phyloP scores from a whole-genome alignment of 2,888 invertebrate species.

The Stratiomys singularior region DNA sequence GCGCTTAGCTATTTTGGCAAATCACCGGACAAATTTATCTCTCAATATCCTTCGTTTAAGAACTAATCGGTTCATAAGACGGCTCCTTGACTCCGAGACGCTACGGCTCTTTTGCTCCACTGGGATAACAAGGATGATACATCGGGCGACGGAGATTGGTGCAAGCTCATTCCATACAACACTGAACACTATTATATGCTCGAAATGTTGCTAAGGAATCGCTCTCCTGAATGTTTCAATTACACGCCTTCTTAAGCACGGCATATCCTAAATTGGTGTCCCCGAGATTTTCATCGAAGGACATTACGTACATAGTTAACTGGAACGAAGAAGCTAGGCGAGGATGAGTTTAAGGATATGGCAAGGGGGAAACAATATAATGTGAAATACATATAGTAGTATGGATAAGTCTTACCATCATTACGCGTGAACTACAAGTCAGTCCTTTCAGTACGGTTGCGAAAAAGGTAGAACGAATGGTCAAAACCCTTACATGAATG shows the following conservation, averaged over 20 bases:
- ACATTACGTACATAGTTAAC: conserved; percentile 39
- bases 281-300: conserved; percentile 47
- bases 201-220: conserved; percentile 39
- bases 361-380: not conserved
- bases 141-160: not conserved
- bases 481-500: not conserved
- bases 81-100: conserved; percentile 39
- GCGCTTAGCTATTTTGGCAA: conserved; percentile 51
- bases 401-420: no score
- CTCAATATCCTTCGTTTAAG: conserved; percentile 54
- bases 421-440: no score
- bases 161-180: conserved; percentile 37
- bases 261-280: conserved; percentile 57
- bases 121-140: not conserved
- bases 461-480: not conserved
- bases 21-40: conserved; percentile 54
- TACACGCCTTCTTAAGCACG: conserved; percentile 68
- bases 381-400: no score
- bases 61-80: conserved; percentile 54
- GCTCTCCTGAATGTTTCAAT: conserved; percentile 66
- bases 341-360: conserved; percentile 34
- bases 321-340: conserved; percentile 40
- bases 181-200: conserved; percentile 47
- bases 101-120: not conserved
- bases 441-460: no score